Evolutionary conservation across 1,140 invertebrate genomes (phyloP), one percentile per base, ranked within the genome.

Genomic region (Drosophila setifemur): DNA sequence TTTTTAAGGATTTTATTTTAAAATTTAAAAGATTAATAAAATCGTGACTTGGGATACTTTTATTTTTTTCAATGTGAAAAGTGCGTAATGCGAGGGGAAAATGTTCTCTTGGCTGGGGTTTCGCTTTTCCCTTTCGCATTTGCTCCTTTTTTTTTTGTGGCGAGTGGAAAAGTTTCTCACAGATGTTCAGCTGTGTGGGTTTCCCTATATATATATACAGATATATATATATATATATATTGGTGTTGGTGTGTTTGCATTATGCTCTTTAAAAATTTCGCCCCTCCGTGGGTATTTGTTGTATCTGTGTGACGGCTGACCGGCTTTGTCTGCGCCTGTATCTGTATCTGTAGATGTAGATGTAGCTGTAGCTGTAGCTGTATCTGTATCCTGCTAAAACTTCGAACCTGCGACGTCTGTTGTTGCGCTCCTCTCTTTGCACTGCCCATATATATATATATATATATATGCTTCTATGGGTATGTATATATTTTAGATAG

Each of bases 231-330:
- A 9, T 26, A 37, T 28, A 11, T 39, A 16, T 35, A 29, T 52
- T 19, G 33, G 29, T 35, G 48, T 35, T 31, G 5, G 54, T 31
- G 7, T 28, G 55, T 47, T 16, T 40, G 39, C 14, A 18, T 26
- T 26, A 6, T 29, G 26, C 26, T 28, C 40, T 12, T 43, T 45
- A 4, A 29, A 18, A 29, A 16, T 26, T 45, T 45, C 8, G 25
- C 54, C 7, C 23, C 9, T 52, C 6, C 26, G 8, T 50, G 19
- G n/a, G 21, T 42, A 12, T 49, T 11, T 42, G 23, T 21, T 40
- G 54, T 33, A 18, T 37, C 12, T 47, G 37, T 64, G 33, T 52
- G 40, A 58, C 73, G 54, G 54, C 48, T 73, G 74, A 50, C 61
- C 40, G 33, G 52, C 58, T 76, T 63, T 63, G 39, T 45, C 54